phyloP scores from a whole-genome alignment of 2,888 invertebrate genomes.

The Eupithecia dodoneata region DNA sequence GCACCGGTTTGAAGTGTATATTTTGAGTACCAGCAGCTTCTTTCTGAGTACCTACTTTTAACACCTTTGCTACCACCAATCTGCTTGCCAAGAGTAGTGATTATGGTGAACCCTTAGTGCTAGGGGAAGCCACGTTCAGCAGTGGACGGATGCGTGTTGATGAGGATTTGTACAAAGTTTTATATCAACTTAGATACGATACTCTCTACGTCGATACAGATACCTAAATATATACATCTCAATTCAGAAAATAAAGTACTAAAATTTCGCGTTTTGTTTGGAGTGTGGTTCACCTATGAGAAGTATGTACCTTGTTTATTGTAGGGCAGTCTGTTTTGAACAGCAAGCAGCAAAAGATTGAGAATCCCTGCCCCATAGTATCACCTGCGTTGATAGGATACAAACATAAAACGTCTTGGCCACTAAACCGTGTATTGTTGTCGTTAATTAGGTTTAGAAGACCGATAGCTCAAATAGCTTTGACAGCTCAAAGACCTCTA shows the following conservation, averaged over 20 bases:
- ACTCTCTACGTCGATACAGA: too few species aligned
- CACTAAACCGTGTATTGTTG: slow-evolving; percentile 20
- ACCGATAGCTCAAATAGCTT: slow-evolving; percentile 1
- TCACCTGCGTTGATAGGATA: slow-evolving; percentile 40
- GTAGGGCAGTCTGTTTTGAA: not conserved
- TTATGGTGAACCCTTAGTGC: too few species aligned
- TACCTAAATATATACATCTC: too few species aligned
- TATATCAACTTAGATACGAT: too few species aligned
- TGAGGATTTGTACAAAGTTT: too few species aligned
- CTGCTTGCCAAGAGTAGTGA: too few species aligned
- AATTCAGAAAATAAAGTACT: not conserved
- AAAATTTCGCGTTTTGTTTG: not conserved
- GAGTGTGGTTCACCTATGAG: not conserved
- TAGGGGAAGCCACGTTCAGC: too few species aligned
- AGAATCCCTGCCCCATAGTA: slow-evolving; percentile 23
- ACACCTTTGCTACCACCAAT: too few species aligned
- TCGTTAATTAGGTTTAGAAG: slow-evolving; percentile 29
- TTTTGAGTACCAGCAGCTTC: too few species aligned
- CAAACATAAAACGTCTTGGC: slow-evolving; percentile 33
- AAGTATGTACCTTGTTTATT: not conserved
- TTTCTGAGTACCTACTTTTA: too few species aligned
- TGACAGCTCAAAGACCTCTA: not conserved
- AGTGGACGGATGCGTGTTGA: too few species aligned
- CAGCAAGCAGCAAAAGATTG: slow-evolving; percentile 9
- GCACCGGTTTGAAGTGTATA: too few species aligned